Evolutionary conservation across 2,888 invertebrate species (phyloP).

Genomic region (Drosophila niveifrons): DNA sequence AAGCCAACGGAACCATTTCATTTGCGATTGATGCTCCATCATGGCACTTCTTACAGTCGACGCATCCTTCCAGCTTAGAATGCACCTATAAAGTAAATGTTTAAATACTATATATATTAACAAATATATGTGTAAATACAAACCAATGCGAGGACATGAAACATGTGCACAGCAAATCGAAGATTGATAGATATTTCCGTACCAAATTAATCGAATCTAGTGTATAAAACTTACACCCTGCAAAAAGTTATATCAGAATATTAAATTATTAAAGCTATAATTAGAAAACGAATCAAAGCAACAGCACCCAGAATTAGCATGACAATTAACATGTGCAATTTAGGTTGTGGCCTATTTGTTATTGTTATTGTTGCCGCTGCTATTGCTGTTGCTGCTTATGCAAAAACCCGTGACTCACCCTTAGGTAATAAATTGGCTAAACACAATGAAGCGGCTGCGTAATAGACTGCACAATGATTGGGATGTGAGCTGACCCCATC

Average conservation of each 20-base stretch:
- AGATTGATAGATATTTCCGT: slow-evolving; percentile 93
- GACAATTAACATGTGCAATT: slow-evolving; percentile 76
- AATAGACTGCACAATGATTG: slow-evolving; percentile 95
- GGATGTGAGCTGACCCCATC: slow-evolving; percentile 96
- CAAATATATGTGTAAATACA: slow-evolving; percentile 65
- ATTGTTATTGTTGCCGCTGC: slow-evolving; percentile 28
- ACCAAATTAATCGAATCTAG: slow-evolving; percentile 94
- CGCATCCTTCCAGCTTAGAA: slow-evolving; percentile 88
- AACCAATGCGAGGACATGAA: slow-evolving; percentile 92
- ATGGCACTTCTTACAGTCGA: slow-evolving; percentile 90
- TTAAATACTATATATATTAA: too few species aligned
- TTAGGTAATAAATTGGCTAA: slow-evolving; percentile 91
- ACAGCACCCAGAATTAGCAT: slow-evolving; percentile 58
- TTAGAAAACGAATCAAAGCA: slow-evolving; percentile 41
- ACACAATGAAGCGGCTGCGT: slow-evolving; percentile 92
- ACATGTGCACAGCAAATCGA: slow-evolving; percentile 94
- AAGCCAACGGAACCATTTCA: slow-evolving; percentile 96
- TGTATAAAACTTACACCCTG: slow-evolving; percentile 93
- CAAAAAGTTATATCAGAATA: slow-evolving; percentile 74
- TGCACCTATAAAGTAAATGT: slow-evolving; percentile 86
- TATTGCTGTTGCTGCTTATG: slow-evolving; percentile 25
- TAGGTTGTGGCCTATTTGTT: slow-evolving; percentile 32
- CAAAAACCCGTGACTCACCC: slow-evolving; percentile 86
- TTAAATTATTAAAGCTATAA: slow-evolving; percentile 49
- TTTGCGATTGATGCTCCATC: slow-evolving; percentile 95